These are phyloP conservation scores for Meteorus colon DNA, from an alignment of 2,888 invertebrate genomes.

Conservation along the genomic window DNA sequence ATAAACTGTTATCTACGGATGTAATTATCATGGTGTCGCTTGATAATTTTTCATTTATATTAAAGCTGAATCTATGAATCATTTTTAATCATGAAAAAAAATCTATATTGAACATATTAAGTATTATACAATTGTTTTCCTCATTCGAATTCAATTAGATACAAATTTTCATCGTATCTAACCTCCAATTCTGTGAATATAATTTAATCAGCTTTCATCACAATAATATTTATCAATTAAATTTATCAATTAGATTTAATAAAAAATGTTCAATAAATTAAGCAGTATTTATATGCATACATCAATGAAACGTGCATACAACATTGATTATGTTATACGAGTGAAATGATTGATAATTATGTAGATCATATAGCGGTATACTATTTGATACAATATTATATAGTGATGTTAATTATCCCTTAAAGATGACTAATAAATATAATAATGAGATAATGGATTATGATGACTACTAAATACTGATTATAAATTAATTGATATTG, in stretches of 20 bases:
- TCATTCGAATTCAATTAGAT: not conserved
- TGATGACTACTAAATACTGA: too few relatives aligned
- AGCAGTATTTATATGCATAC: not conserved
- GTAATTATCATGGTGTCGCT: not conserved
- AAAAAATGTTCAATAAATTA: not conserved
- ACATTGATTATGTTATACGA: not conserved
- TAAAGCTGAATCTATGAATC: not conserved
- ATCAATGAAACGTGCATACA: not conserved
- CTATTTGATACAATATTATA: constrained; percentile 1
- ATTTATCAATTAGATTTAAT: not conserved
- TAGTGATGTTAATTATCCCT: not conserved
- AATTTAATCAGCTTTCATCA: not conserved
- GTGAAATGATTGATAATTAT: not conserved
- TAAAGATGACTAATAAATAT: not conserved
- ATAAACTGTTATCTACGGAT: not conserved
- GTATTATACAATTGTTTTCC: not conserved
- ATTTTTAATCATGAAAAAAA: not conserved
- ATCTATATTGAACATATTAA: not conserved
- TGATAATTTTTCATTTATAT: not conserved
- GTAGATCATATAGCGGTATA: not conserved
- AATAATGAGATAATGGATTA: not conserved
- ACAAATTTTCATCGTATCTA: not conserved
- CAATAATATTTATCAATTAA: not conserved
- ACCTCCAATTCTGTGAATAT: not conserved
- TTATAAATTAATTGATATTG: too few relatives aligned